Percentiles rank a stretch among this genome's conserved stretches.
Evolutionary conservation across 2,797 vertebrate species (phyloP).

Genomic region (Alca torda): DNA sequence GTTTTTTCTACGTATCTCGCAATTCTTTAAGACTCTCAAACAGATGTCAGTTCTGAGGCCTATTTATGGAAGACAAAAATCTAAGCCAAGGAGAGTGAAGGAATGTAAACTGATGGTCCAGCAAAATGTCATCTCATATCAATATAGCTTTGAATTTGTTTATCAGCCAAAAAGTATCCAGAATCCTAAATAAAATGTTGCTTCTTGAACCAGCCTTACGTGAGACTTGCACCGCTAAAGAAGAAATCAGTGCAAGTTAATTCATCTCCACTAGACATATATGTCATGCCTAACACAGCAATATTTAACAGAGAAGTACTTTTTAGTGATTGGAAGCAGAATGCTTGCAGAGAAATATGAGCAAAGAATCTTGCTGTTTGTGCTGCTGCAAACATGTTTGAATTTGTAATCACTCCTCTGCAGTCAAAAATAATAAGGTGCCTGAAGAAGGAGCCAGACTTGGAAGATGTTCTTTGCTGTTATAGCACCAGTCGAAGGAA

Average conservation of each 20-base stretch:
- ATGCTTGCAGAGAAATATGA: not conserved
- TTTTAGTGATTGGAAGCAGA: not conserved
- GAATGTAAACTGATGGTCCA: not conserved
- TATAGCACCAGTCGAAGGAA: not conserved
- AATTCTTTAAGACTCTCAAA: not conserved
- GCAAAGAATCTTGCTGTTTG: not conserved
- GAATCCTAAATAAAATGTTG: not conserved
- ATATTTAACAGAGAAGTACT: not conserved
- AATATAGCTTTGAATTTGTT: not conserved
- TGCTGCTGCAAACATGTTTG: not conserved
- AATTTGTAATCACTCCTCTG: not conserved
- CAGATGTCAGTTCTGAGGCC: not conserved
- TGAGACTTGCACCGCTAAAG: not conserved
- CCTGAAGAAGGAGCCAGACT: not conserved
- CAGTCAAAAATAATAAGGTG: not conserved
- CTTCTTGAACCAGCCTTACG: not conserved
- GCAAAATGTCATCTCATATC: not conserved
- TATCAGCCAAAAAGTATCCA: not conserved
- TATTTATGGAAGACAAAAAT: not conserved
- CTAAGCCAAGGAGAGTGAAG: not conserved
- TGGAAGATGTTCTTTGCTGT: not conserved
- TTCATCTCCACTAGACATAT: not conserved
- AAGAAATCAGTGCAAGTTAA: not conserved
- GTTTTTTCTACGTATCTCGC: not conserved
- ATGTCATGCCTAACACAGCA: not conserved